Evolutionary conservation across 1,140 invertebrate genomes (phyloP).

Genomic region (Bombus pyrosoma): DNA sequence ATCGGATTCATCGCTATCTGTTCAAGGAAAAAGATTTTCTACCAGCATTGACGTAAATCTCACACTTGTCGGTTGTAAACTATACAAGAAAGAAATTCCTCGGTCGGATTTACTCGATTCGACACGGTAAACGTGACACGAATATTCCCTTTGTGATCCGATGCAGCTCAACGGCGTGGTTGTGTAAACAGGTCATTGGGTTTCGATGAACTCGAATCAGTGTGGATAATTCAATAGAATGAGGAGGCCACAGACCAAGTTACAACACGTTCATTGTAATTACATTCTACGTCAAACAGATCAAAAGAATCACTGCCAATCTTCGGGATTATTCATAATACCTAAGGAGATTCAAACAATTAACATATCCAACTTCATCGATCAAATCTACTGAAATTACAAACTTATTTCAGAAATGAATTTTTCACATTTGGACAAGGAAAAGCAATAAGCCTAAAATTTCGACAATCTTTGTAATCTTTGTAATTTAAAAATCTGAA

Average conservation of each 20-base stretch:
- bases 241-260: not conserved
- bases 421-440: no score
- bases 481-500: no score
- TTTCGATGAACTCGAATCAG: constrained; percentile 10
- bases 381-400: not conserved
- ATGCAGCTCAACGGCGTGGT: not conserved
- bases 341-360: not conserved
- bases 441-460: no score
- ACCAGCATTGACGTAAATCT: not conserved
- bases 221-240: constrained; percentile 16
- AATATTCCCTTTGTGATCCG: constrained; percentile 35
- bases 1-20: not conserved
- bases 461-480: no score
- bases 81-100: not conserved
- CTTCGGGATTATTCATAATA: not conserved
- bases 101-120: constrained; percentile 35
- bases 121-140: constrained; percentile 30
- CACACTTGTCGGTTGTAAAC: constrained; percentile 1
- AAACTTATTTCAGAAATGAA: not conserved
- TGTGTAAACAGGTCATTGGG: constrained; percentile 40
- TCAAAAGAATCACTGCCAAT: constrained; percentile 4
- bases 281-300: constrained; percentile 8
- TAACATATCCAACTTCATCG: not conserved
- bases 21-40: not conserved
- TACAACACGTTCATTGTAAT: not conserved